phyloP scores from a whole-genome alignment of 1,140 invertebrate genomes.

The Nasonia vitripennis region DNA sequence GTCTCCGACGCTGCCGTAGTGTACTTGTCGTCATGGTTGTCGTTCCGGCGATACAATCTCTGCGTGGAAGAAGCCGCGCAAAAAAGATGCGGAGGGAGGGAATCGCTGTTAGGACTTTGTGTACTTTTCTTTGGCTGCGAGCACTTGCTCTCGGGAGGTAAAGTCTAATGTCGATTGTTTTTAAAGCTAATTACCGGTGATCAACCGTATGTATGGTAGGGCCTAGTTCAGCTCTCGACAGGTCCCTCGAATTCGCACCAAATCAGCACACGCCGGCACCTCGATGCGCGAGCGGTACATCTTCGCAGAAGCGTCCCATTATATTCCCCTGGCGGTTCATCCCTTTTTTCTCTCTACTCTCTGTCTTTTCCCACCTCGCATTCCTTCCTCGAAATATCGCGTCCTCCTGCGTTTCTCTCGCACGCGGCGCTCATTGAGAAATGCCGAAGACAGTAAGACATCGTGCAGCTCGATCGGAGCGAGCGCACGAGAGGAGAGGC shows the following conservation, averaged over 20 bases:
- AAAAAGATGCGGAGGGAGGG: neutral
- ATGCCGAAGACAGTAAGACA: conserved; percentile 57
- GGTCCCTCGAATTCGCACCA: no score
- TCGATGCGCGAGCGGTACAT: no score
- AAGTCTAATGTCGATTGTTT: neutral
- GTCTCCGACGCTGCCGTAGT: neutral
- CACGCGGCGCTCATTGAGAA: conserved; percentile 56
- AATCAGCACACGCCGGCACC: neutral
- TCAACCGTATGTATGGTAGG: no score
- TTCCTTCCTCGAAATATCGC: neutral
- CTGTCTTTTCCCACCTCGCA: neutral
- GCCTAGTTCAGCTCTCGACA: no score
- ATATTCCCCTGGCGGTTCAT: neutral
- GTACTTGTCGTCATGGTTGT: neutral
- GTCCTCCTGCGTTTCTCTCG: neutral
- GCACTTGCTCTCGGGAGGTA: neutral
- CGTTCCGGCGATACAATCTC: neutral
- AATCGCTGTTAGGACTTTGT: neutral
- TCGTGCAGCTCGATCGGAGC: neutral
- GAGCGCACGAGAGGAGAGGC: conserved; percentile 37
- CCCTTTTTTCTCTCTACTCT: neutral
- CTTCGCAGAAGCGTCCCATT: no score
- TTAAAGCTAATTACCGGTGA: neutral
- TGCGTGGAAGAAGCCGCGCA: neutral
- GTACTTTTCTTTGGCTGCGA: neutral